Base-by-base conservation (phyloP, 2,888 invertebrate species). In the Cheilosia grossa region DNA sequence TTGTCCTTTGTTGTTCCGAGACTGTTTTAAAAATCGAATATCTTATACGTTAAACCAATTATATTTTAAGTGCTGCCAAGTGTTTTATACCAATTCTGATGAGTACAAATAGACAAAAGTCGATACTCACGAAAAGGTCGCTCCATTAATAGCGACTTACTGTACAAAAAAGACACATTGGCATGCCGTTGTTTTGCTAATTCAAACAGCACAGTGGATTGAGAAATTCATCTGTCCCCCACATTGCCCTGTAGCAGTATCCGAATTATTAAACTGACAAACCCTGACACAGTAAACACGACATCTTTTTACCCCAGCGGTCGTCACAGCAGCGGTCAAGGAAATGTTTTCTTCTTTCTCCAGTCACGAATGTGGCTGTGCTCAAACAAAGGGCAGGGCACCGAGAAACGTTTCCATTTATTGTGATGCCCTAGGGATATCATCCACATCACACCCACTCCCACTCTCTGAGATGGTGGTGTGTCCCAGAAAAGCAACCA, bases 371-470 rank as follows among this genome's bases (percentile, higher is more conserved):
- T 64, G 27, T 69, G 64, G 58, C 30, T 58, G 30, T 67, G 30
- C 67, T 58, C 51, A 37, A 56, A 49, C 49, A 83, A 70, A 72
- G 73, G 73, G 74, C 80, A 64, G 33, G 17, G 30, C 54, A 21
- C n/a, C 49, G 15, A 56, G 9, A 42, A 44, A 74, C 70, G 17
- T 30, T 24, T 69, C 66, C 66, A 75, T 70, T 54, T 59, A 66
- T 44, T 75, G 54, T 17, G 44, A 64, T 59, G 40, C 49, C 83
- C 70, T 19, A 49, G 54, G 70, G 83, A 70, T 42, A 54, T 70
- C 66, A 67, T 75, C 51, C 59, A 70, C 47, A 80, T 80, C 66
- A 70, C 80, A 80, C 83, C 74, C 83, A 85, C 83, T 66, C 79
- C 77, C 59, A 70, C 59, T 59, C 37, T n/a, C 21, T n/a, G 19